Percentiles rank a stretch among this genome's conserved stretches.
phyloP scores from a whole-genome alignment of 2,888 invertebrate species.

The Corythucha ciliata region DNA sequence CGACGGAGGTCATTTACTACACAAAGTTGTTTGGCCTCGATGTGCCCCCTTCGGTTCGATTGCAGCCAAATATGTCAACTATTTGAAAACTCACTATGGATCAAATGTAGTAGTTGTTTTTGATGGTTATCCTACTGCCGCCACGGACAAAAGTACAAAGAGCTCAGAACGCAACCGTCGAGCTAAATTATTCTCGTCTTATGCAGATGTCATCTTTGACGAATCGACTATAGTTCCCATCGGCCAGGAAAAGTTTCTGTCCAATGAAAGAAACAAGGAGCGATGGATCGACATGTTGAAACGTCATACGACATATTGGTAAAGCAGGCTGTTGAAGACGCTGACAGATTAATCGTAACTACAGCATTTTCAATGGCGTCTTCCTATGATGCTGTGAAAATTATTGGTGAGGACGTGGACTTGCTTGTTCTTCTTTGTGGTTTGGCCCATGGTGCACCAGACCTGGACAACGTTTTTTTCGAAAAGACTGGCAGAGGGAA shows the following conservation, averaged over 20 bases:
- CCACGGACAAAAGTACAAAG: slow-evolving; percentile 7
- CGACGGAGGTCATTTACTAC: too few relatives aligned
- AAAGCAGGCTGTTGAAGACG: slow-evolving; percentile 14
- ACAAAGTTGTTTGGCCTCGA: too few relatives aligned
- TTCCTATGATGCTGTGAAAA: slow-evolving; percentile 2
- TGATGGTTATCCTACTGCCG: slow-evolving; percentile 10
- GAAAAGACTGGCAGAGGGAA: not conserved
- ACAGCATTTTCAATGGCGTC: slow-evolving; percentile 12
- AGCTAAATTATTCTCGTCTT: slow-evolving; percentile 11
- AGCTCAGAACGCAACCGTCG: slow-evolving; percentile 12
- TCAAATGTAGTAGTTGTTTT: slow-evolving; percentile 11
- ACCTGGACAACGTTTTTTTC: not conserved
- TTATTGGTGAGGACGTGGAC: slow-evolving; percentile 7
- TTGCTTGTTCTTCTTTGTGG: too few relatives aligned
- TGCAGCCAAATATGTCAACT: slow-evolving; percentile 10
- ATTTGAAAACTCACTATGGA: slow-evolving; percentile 10
- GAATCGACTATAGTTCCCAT: slow-evolving; percentile 9
- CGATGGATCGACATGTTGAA: slow-evolving; percentile 12
- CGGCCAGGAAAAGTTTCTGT: slow-evolving; percentile 9
- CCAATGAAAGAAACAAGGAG: slow-evolving; percentile 12
- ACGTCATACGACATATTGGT: not conserved
- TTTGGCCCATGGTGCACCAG: not conserved
- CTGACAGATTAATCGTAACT: slow-evolving; percentile 11
- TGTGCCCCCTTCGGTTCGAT: slow-evolving; percentile 10
- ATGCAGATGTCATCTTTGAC: slow-evolving; percentile 13